These are phyloP conservation scores for Theodoxus fluviatilis DNA, from an alignment of 2,888 invertebrate species.

Conservation along the genomic window DNA sequence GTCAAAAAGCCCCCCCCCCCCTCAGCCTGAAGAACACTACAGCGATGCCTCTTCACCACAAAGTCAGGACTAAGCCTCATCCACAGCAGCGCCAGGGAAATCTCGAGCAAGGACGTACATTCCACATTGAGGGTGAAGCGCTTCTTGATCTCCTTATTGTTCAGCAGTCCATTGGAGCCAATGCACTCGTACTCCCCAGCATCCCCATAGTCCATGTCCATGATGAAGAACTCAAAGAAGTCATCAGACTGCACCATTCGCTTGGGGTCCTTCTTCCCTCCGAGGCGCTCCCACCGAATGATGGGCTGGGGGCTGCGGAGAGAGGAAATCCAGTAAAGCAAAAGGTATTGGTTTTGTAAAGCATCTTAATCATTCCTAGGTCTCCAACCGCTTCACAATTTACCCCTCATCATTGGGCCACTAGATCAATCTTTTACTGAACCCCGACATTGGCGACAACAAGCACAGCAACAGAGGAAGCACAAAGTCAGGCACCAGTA, in stretches of 20 bases:
- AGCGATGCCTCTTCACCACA: too few species aligned
- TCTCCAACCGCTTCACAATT: too few species aligned
- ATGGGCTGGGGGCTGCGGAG: conserved; percentile 82
- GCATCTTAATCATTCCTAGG: background rate
- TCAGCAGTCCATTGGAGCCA: conserved; percentile 50
- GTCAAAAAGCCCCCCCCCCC: too few species aligned
- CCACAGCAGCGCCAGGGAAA: background rate
- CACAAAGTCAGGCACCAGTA: too few species aligned
- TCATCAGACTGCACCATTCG: conserved; percentile 76
- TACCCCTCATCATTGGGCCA: too few species aligned
- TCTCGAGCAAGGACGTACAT: conserved; percentile 56
- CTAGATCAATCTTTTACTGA: too few species aligned
- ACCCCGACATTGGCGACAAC: too few species aligned
- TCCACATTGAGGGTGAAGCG: conserved; percentile 64
- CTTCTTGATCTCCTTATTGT: conserved; percentile 48
- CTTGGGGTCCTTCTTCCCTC: conserved; percentile 68
- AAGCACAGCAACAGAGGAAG: too few species aligned
- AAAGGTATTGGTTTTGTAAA: too few species aligned
- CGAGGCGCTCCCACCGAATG: conserved; percentile 89
- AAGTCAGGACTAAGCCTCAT: too few species aligned
- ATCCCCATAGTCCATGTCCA: conserved; percentile 72
- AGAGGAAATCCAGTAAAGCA: background rate
- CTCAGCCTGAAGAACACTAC: too few species aligned
- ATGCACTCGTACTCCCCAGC: conserved; percentile 90
- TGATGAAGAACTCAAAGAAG: conserved; percentile 81